Conservation (phyloP, 2,113 vertebrate species). For the Dasyurus viverrinus region DNA sequence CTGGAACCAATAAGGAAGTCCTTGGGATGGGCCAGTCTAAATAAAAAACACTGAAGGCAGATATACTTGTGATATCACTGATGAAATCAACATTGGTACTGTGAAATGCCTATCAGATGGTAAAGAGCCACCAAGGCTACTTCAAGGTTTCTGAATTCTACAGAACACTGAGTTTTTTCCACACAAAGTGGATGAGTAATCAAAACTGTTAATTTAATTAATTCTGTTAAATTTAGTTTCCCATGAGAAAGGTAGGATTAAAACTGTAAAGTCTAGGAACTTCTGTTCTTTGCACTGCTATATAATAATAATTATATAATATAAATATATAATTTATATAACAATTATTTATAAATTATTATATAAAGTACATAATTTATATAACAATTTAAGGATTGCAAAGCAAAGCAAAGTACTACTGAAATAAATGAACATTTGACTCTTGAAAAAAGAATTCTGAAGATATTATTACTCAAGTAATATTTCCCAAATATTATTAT, state of each 20-base stretch:
- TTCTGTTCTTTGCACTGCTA: no score
- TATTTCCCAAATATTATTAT: not conserved
- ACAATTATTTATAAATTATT: no score
- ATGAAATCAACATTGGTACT: not conserved
- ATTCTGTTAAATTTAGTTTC: slow-evolving; percentile 1
- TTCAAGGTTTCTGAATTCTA: no score
- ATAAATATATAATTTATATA: no score
- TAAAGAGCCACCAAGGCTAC: slow-evolving; percentile 67
- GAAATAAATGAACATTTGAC: rapidly evolving
- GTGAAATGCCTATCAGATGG: slow-evolving; percentile 17
- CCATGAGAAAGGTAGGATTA: no score
- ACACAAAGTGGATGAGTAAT: not conserved
- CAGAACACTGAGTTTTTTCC: no score
- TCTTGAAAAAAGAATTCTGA: not conserved
- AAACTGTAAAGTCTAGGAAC: no score
- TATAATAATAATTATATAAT: no score
- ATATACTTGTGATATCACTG: not conserved
- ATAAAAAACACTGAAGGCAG: not conserved
- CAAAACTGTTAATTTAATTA: slow-evolving; percentile 10
- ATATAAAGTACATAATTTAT: no score
- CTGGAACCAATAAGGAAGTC: not conserved
- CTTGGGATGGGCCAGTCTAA: not conserved
- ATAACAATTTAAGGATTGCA: no score
- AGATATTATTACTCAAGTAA: not conserved
- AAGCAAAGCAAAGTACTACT: not conserved